Base-by-base conservation (phyloP, 2,113 vertebrate genomes). In the Prietella phreatophila region DNA sequence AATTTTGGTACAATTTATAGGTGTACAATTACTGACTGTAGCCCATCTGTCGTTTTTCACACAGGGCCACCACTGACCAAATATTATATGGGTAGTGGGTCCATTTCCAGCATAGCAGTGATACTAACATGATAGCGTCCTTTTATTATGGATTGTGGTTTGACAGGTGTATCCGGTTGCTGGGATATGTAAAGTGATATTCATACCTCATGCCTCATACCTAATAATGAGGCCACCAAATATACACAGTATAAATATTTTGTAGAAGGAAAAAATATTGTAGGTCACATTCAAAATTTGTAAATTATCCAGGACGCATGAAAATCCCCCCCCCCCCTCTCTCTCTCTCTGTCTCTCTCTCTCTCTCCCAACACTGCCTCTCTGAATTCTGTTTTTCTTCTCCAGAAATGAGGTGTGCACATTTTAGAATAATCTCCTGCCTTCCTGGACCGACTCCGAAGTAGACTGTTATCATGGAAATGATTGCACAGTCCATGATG, bases 381-480 rank as follows among this genome's bases (percentile, higher is more conserved):
- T 42, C 22, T 71, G 3, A 50, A 10, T 30, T 55, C 85, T 81
- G 27, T 80, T 56, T 81, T 82, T 82, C 61, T 87, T 87, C 63
- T 87, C 63, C 80, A 80, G 89, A 92, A 89, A 87, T 86, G 84
- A 87, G 91, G 85, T 91, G 84, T 88, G 87, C 90, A 88, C 85
- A 92, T 90, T 89, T 89, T 79, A 14, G 79, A 91, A 88, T 89
- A 92, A 88, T 92, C 81, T 76, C 61, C 39, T 36, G 71, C 76
- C 88, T 93, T 91, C 89, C 90, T 53, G 90, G 75, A 88, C 86
- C 86, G 88, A 91, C 81, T 86, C 89, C 71, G 78, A 71, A 87
- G 81, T 47, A 85, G 91, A 86, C 73, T 63, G 92, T 93, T 94
- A 91, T 93, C 92, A 94, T 94, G 90, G 91, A 94, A 94, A 95